Conservation (phyloP, 2,113 vertebrate species). For the Canis aureus region DNA sequence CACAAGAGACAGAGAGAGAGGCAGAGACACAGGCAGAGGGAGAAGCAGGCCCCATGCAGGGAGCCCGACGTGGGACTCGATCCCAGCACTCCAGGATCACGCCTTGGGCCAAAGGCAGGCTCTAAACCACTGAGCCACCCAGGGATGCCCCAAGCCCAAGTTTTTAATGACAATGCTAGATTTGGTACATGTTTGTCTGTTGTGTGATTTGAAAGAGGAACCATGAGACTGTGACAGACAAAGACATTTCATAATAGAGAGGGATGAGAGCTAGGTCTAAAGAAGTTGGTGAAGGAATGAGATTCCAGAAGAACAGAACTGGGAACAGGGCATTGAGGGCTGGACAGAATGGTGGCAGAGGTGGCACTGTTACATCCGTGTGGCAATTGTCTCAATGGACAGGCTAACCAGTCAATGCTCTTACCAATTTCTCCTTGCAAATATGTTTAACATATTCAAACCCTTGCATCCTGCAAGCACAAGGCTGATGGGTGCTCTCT, state of each 20-base stretch:
- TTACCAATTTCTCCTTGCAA: not conserved
- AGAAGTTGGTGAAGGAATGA: not conserved
- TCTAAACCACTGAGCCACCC: no score
- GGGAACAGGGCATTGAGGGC: rapidly evolving
- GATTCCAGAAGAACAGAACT: not conserved
- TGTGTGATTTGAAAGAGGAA: not conserved
- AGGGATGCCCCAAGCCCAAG: not conserved
- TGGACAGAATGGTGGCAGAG: not conserved
- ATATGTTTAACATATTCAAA: not conserved
- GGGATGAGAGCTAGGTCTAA: not conserved
- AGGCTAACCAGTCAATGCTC: not conserved
- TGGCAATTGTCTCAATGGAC: not conserved
- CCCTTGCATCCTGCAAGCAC: not conserved
- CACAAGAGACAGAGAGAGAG: no score
- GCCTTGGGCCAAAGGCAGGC: no score
- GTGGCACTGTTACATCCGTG: rapidly evolving
- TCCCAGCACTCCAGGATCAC: no score
- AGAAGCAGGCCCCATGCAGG: no score
- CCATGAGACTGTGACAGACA: not conserved
- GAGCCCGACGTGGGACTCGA: no score
- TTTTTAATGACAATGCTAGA: not conserved
- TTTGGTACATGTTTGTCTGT: not conserved
- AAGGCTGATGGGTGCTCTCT: not conserved
- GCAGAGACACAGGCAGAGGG: no score
- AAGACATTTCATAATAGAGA: not conserved